These are phyloP conservation scores for Cepaea nemoralis DNA, from an alignment of 1,140 invertebrate species.

Conservation along the genomic window DNA sequence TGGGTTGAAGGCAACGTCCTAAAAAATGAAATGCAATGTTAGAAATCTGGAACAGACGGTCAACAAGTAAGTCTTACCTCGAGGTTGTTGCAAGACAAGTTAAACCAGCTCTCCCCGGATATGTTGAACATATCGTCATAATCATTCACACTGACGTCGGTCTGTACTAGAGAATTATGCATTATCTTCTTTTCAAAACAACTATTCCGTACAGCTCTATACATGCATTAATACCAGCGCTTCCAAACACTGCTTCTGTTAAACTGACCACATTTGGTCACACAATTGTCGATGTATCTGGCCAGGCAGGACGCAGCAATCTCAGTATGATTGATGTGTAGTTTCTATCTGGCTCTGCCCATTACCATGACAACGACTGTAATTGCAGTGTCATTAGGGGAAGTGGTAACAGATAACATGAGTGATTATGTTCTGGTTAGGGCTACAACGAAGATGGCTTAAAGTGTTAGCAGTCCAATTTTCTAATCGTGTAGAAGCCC, in stretches of 20 bases:
- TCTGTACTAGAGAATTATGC: not conserved
- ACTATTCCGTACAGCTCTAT: no score
- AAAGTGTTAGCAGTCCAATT: no score
- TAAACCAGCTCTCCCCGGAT: not conserved
- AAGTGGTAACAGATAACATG: not conserved
- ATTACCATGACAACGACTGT: slow-evolving; percentile 10
- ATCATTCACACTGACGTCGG: not conserved
- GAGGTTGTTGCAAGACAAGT: not conserved
- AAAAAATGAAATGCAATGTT: no score
- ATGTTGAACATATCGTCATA: slow-evolving; percentile 1
- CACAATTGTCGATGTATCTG: not conserved
- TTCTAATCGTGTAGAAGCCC: no score
- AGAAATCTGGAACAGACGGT: no score
- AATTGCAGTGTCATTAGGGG: not conserved
- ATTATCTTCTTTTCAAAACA: not conserved
- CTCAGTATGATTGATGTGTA: not conserved
- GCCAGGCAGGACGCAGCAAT: not conserved
- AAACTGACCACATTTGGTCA: not conserved
- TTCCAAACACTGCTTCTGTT: not conserved
- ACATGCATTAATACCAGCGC: not conserved
- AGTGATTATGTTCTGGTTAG: not conserved
- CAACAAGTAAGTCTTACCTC: no score
- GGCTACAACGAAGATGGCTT: no score
- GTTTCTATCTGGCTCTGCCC: not conserved
- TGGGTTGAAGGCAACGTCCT: no score